A percentile compares a stretch with the other conserved stretches of the same genome.
These are phyloP conservation scores for Metopia argyrocephala DNA, from an alignment of 2,888 invertebrate species.

Conservation along the genomic window DNA sequence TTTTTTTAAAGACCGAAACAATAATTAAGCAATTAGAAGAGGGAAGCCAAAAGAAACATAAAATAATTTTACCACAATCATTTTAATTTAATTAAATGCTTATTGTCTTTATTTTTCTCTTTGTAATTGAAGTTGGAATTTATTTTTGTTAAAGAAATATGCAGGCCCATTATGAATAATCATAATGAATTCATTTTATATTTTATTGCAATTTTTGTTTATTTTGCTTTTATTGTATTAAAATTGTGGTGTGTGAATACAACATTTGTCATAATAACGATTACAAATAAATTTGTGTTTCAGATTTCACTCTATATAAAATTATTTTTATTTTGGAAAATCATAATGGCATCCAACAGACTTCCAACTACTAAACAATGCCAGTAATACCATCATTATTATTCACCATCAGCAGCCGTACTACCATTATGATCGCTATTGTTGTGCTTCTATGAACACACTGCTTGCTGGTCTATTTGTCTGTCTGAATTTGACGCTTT, in stretches of 20 bases:
- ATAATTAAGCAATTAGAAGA: background rate
- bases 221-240: background rate
- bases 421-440: background rate
- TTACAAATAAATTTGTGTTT: background rate
- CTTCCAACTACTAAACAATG: too few relatives aligned
- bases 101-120: background rate
- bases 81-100: background rate
- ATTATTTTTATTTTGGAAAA: background rate
- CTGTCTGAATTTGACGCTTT: conserved; percentile 16
- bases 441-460: background rate
- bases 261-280: background rate
- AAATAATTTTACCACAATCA: background rate
- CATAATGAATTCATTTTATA: background rate
- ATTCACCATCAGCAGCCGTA: background rate
- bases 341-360: conserved; percentile 26
- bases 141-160: background rate
- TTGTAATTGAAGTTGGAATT: too few relatives aligned
- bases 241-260: background rate
- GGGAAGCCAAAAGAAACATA: background rate
- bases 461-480: conserved; percentile 8
- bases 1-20: background rate
- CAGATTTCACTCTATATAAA: background rate
- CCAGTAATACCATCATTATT: background rate
- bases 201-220: background rate
- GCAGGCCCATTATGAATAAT: background rate